Percentiles rank a stretch among this genome's conserved stretches.
These are phyloP conservation scores for Apomyelois bistriatella DNA, from an alignment of 2,888 invertebrate genomes.

Conservation along the genomic window DNA sequence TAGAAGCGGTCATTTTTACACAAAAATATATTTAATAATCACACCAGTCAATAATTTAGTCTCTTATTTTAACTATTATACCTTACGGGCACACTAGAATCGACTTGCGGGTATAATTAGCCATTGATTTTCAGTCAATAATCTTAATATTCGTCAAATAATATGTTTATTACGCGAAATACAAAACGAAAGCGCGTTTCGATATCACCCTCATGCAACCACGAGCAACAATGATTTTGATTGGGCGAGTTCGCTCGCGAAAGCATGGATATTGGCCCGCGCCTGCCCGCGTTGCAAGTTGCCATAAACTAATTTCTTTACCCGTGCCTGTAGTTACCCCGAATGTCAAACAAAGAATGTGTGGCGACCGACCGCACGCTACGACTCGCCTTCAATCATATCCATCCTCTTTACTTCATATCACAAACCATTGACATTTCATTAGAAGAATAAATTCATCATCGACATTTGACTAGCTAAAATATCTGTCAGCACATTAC, in stretches of 20 bases:
- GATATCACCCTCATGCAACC: conserved; percentile 51
- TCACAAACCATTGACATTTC: too few species aligned
- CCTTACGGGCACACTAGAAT: conserved; percentile 30
- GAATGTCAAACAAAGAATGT: too few species aligned
- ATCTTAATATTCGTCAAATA: conserved; percentile 31
- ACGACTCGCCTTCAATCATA: too few species aligned
- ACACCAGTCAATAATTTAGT: conserved; percentile 40
- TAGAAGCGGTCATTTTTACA: conserved; percentile 71
- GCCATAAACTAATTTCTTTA: conserved; percentile 10
- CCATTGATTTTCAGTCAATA: conserved; percentile 46
- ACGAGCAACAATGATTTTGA: conserved; percentile 55
- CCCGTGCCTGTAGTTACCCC: too few species aligned
- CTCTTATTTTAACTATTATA: conserved; percentile 26
- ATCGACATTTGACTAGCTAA: too few species aligned
- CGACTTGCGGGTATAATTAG: conserved; percentile 25
- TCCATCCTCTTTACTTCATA: too few species aligned
- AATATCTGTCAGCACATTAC: too few species aligned
- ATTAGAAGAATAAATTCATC: too few species aligned
- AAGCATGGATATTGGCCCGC: conserved; percentile 32
- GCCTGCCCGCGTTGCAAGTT: conserved; percentile 46
- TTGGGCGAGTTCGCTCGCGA: conserved; percentile 36
- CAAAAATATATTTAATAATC: conserved; percentile 18
- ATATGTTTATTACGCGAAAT: conserved; percentile 46
- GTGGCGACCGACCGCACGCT: too few species aligned
- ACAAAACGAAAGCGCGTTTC: conserved; percentile 44